These are phyloP conservation scores for Physocephala rufipes DNA, from an alignment of 2,888 invertebrate species.

Conservation along the genomic window DNA sequence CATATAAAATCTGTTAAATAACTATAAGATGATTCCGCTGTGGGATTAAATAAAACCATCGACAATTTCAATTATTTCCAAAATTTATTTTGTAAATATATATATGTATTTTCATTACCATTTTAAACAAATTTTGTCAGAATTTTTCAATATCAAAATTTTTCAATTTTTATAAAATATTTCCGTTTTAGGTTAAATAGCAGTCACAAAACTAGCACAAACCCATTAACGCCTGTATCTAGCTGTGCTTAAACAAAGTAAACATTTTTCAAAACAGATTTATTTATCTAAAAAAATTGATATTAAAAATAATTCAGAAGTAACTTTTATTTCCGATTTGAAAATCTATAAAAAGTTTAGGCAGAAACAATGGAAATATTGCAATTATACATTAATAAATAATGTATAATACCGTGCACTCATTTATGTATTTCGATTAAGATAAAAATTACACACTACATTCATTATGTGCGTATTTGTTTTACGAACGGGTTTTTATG, in stretches of 20 bases:
- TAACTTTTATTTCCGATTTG: not conserved
- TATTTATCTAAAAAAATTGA: not conserved
- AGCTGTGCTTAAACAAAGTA: constrained; percentile 24
- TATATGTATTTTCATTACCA: not conserved
- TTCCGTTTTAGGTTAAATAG: no score
- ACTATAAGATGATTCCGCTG: constrained; percentile 15
- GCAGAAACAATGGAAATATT: not conserved
- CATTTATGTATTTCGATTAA: no score
- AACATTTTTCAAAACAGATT: constrained; percentile 18
- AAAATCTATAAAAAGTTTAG: not conserved
- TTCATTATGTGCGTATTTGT: constrained; percentile 6
- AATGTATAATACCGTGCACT: no score
- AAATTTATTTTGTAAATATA: constrained; percentile 15
- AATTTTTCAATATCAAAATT: no score
- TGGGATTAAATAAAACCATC: constrained; percentile 11
- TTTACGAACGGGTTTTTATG: not conserved
- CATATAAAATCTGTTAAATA: constrained; percentile 12
- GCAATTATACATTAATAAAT: not conserved
- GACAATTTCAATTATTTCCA: not conserved
- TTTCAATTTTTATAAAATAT: no score
- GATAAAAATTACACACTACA: constrained; percentile 5
- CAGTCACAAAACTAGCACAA: no score
- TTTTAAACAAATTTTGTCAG: no score
- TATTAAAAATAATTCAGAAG: constrained; percentile 15
- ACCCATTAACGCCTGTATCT: no score